These are phyloP conservation scores for Tenthredo scrophulariae DNA, from an alignment of 2,888 invertebrate genomes.

Conservation along the genomic window DNA sequence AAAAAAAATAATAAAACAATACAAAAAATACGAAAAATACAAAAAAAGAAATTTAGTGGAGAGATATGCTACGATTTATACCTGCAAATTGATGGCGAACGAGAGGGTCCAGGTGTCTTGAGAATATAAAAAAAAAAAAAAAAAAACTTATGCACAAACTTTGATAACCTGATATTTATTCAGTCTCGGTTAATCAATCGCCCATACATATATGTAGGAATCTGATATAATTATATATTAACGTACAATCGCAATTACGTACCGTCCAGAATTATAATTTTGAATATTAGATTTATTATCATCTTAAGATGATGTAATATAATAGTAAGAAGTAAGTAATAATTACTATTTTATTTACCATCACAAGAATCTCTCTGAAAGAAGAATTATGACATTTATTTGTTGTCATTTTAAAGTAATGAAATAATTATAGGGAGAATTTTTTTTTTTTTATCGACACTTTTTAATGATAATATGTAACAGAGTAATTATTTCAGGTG, in stretches of 20 bases:
- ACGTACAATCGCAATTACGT: constrained; percentile 37
- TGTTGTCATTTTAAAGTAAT: background rate
- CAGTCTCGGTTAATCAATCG: background rate
- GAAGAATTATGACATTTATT: background rate
- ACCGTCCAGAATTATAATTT: constrained; percentile 27
- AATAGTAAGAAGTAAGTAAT: background rate
- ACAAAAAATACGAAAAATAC: background rate
- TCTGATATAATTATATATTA: background rate
- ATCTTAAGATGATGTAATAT: background rate
- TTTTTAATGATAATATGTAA: too few species aligned
- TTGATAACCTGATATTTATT: background rate
- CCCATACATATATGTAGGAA: background rate
- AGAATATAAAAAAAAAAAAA: background rate
- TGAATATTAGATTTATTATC: background rate
- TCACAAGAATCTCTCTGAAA: background rate
- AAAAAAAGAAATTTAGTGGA: background rate
- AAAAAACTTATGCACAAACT: background rate
- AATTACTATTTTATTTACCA: background rate
- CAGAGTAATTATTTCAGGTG: background rate
- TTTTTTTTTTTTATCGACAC: too few species aligned
- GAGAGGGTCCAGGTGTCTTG: background rate
- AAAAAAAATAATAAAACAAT: background rate
- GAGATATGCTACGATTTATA: constrained; percentile 44
- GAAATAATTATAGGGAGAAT: background rate
- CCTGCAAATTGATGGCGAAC: constrained; percentile 2